Conservation (phyloP, 2,888 invertebrate genomes). For the Drosophila niveifrons region DNA sequence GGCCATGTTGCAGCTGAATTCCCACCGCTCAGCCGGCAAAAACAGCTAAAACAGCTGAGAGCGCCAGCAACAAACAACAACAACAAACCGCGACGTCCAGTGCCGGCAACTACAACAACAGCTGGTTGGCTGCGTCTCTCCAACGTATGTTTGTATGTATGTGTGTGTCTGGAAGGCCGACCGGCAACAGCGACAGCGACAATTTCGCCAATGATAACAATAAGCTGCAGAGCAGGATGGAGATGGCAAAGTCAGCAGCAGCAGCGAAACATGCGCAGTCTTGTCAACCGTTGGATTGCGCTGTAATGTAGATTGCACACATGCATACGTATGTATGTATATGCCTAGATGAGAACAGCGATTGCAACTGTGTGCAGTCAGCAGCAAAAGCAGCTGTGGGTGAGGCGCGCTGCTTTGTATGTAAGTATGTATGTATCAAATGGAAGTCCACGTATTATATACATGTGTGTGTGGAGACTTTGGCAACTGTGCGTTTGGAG, state of each 20-base stretch:
- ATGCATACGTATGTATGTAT: too few species aligned
- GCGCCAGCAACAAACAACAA: constrained; percentile 28
- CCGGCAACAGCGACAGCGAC: constrained; percentile 50
- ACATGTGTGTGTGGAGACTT: constrained; percentile 34
- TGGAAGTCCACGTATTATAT: not conserved
- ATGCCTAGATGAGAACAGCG: not conserved
- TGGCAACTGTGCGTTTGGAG: constrained; percentile 16
- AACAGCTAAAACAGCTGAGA: constrained; percentile 72
- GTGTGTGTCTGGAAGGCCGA: constrained; percentile 46
- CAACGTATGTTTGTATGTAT: not conserved
- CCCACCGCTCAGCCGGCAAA: constrained; percentile 63
- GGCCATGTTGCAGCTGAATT: constrained; percentile 74
- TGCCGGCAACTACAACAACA: constrained; percentile 74
- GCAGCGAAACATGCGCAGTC: constrained; percentile 65
- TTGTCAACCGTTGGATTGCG: constrained; percentile 7
- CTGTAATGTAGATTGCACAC: not conserved
- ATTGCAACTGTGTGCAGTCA: constrained; percentile 50
- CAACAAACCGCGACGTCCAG: constrained; percentile 24
- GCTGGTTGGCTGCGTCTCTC: constrained; percentile 55
- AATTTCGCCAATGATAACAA: constrained; percentile 27
- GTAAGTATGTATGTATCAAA: not conserved
- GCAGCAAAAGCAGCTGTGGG: constrained; percentile 38
- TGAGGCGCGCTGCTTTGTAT: constrained; percentile 17
- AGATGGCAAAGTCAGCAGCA: constrained; percentile 30
- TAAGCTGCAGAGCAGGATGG: constrained; percentile 10